Evolutionary conservation across 2,113 vertebrate species (phyloP).

Genomic region (Corythornis madagascariensis): DNA sequence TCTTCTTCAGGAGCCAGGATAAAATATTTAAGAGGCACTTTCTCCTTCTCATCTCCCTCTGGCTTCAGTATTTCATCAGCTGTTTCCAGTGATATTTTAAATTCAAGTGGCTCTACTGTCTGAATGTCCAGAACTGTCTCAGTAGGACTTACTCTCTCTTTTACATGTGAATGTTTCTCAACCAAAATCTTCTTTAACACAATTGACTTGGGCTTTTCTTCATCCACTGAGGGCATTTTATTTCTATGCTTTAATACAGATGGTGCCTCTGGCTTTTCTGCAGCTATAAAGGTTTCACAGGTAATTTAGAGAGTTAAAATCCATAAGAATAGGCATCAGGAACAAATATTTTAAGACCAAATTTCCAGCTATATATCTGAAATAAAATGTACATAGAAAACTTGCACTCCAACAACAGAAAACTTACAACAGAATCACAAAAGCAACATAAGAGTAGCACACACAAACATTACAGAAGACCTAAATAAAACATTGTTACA

Average conservation of each 20-base stretch:
- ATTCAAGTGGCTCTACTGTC: conserved; percentile 58
- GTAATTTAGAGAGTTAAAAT: conserved; percentile 70
- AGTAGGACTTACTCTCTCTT: conserved; percentile 67
- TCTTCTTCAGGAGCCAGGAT: conserved; percentile 19
- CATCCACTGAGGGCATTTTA: conserved; percentile 72
- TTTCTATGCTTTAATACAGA: conserved; percentile 75
- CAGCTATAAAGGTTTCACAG: conserved; percentile 78
- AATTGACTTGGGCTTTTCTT: conserved; percentile 59
- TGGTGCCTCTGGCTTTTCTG: conserved; percentile 72
- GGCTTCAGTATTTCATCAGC: conserved; percentile 41
- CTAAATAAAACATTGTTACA: neutral
- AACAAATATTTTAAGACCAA: conserved; percentile 37
- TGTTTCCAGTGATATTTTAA: conserved; percentile 51
- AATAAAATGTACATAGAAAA: conserved; percentile 25
- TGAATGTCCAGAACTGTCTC: conserved; percentile 57
- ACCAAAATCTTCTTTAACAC: conserved; percentile 67
- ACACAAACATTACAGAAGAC: neutral
- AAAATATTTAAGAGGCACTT: conserved; percentile 27
- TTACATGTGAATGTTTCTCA: conserved; percentile 64
- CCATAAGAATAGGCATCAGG: conserved; percentile 20
- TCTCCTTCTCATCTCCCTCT: neutral
- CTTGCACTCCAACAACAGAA: neutral
- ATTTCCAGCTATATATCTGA: conserved; percentile 51
- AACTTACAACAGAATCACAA: neutral
- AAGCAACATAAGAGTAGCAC: neutral